Conservation (phyloP, 2,113 vertebrate species). For the Eleginops maclovinus region DNA sequence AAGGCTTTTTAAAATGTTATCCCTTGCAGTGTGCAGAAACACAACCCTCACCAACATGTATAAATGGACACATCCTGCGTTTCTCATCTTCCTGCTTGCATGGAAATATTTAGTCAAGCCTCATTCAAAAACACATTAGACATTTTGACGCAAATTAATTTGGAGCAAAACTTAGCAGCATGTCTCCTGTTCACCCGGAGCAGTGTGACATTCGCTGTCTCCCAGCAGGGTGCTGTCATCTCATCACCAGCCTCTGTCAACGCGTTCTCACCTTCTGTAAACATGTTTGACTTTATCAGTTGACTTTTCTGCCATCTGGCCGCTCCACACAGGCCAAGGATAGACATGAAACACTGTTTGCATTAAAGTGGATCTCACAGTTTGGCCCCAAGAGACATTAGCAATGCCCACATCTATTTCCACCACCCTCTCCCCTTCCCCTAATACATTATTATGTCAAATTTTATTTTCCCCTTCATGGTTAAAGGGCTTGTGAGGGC, state of each 20-base stretch:
- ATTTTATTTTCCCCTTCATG: constrained; percentile 37
- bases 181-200: constrained; percentile 20
- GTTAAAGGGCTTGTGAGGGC: constrained; percentile 28
- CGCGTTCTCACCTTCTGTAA: constrained; percentile 64
- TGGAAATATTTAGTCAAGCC: neutral
- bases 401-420: constrained; percentile 39
- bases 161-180: constrained; percentile 15
- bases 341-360: constrained; percentile 41
- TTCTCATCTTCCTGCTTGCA: neutral
- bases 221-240: constrained; percentile 57
- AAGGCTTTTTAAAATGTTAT: neutral
- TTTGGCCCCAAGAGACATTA: constrained; percentile 41
- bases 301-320: constrained; percentile 76
- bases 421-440: neutral
- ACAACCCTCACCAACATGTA: neutral
- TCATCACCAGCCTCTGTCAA: constrained; percentile 59
- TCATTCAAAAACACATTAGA: constrained; percentile 15
- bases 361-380: constrained; percentile 17
- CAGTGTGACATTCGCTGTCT: constrained; percentile 33
- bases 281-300: constrained; percentile 73
- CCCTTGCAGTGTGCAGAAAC: neutral
- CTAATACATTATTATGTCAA: constrained; percentile 33
- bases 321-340: constrained; percentile 28
- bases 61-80: neutral
- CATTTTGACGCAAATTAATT: neutral